A percentile compares a stretch with the other conserved stretches of the same genome.
Evolutionary conservation across 2,797 vertebrate genomes (phyloP).

Genomic region (Denticeps clupeoides): DNA sequence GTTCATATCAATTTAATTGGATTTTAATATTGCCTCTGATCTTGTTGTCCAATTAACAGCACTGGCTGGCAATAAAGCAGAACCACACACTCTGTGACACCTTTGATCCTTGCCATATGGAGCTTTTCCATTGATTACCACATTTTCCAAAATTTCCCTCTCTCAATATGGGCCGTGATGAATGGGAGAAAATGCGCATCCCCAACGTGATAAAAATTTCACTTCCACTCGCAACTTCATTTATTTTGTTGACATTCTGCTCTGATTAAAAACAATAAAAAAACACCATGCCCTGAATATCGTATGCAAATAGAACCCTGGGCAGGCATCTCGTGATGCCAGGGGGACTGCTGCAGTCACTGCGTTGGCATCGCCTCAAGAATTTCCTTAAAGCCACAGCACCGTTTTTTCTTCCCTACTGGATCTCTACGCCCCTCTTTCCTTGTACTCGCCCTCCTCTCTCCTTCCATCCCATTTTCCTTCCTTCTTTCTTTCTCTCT

Average conservation of each 20-base stretch:
- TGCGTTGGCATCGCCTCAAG: conserved; percentile 71
- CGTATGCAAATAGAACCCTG: conserved; percentile 96
- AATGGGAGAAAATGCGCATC: conserved; percentile 93
- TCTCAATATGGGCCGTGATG: conserved; percentile 99
- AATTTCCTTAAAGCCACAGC: conserved; percentile 82
- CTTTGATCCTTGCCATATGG: conserved; percentile 99
- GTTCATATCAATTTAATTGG: conserved; percentile 99
- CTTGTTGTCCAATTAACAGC: conserved; percentile 99
- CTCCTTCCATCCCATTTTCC: neutral
- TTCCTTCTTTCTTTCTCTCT: neutral
- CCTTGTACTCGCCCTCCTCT: conserved; percentile 5
- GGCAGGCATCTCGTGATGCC: conserved; percentile 95
- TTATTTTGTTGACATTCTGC: conserved; percentile 99
- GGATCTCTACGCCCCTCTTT: conserved; percentile 8
- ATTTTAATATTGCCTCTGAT: conserved; percentile 99
- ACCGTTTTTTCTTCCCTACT: conserved; percentile 53
- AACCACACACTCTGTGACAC: conserved; percentile 99
- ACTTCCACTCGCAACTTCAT: conserved; percentile 98
- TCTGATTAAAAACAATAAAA: conserved; percentile 99
- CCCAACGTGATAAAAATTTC: conserved; percentile 99
- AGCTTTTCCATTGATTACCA: conserved; percentile 99
- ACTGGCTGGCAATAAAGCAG: conserved; percentile 99
- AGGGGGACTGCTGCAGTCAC: conserved; percentile 83
- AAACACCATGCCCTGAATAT: conserved; percentile 95
- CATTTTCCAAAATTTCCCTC: conserved; percentile 90